Evolutionary conservation across 2,113 vertebrate genomes (phyloP).

Genomic region (Rhabdomys dilectus): DNA sequence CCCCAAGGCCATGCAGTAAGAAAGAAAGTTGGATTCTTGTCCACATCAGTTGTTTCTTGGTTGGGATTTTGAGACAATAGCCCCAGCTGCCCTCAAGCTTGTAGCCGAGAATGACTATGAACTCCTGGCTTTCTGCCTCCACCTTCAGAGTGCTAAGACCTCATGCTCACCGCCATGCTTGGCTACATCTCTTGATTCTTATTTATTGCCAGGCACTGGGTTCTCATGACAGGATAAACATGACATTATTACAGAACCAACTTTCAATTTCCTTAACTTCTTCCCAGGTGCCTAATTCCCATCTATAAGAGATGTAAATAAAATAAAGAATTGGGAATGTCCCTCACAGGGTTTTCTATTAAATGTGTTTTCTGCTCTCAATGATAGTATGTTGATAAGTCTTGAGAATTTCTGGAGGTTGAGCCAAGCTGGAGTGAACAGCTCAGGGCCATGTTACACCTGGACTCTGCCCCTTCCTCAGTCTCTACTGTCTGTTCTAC

Average conservation of each 20-base stretch:
- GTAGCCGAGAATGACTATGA: not conserved
- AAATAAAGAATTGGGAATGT: not conserved
- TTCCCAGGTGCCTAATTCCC: not conserved
- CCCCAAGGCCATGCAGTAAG: not conserved
- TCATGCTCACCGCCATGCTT: not conserved
- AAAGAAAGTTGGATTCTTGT: not conserved
- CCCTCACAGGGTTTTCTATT: not conserved
- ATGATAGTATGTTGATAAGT: not conserved
- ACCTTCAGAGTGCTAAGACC: not conserved
- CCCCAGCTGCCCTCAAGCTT: not conserved
- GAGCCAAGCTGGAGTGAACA: not conserved
- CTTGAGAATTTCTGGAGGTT: not conserved
- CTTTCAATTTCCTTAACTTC: not conserved
- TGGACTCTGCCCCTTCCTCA: too few species aligned
- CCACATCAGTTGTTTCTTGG: not conserved
- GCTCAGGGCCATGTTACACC: not conserved
- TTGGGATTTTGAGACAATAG: not conserved
- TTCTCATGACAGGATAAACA: not conserved
- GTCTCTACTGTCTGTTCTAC: not conserved
- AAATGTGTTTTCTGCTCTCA: not conserved
- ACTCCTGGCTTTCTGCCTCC: not conserved
- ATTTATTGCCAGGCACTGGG: not conserved
- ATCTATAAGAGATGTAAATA: not conserved
- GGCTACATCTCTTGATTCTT: not conserved
- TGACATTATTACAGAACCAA: not conserved